Evolutionary conservation across 2,113 vertebrate genomes (phyloP).

Genomic region (Tachysurus vachellii): DNA sequence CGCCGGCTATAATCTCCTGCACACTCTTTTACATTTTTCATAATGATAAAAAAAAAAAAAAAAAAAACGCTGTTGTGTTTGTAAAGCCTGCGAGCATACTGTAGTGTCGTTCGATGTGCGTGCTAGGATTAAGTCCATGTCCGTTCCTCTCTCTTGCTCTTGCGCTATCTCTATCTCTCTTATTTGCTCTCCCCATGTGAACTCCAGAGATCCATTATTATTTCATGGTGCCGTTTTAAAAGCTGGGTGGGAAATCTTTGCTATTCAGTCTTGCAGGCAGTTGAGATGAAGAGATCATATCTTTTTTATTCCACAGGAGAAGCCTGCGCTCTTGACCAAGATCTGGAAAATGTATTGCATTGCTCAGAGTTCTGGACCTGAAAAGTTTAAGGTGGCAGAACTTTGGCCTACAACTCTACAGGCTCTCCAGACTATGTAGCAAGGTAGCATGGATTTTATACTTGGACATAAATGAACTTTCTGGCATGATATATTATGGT

Average conservation of each 20-base stretch:
- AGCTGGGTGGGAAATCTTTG: conserved; percentile 41
- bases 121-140: neutral
- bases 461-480: conserved; percentile 5
- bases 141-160: neutral
- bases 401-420: neutral
- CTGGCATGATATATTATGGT: conserved; percentile 17
- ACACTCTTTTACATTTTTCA: conserved; percentile 22
- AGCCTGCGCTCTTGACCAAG: conserved; percentile 14
- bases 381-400: conserved; percentile 34
- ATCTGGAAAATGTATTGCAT: conserved; percentile 18
- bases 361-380: conserved; percentile 2
- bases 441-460: conserved; percentile 5
- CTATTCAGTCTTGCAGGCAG: conserved; percentile 47
- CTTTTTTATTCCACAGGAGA: neutral
- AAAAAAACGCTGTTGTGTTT: conserved; percentile 35
- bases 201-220: conserved; percentile 45
- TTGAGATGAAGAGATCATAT: conserved; percentile 7
- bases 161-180: neutral
- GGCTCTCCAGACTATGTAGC: neutral
- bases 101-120: neutral
- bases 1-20: conserved; percentile 28
- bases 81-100: conserved; percentile 25
- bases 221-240: conserved; percentile 55
- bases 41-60: conserved; percentile 38
- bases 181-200: neutral